These are phyloP conservation scores for Lucinisca nassula DNA, from an alignment of 2,888 invertebrate species.

Conservation along the genomic window DNA sequence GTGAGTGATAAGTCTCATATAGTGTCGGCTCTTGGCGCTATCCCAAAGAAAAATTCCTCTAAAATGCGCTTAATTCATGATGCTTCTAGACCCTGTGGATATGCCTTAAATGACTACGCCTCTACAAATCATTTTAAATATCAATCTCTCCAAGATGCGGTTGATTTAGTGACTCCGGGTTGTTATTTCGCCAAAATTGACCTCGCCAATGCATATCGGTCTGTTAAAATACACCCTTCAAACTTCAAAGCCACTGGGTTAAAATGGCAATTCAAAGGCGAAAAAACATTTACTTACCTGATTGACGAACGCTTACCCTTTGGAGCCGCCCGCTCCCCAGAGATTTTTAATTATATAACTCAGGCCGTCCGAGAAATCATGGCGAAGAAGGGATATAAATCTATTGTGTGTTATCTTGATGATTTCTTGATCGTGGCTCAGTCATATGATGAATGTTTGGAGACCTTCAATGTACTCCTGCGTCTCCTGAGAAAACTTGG, in stretches of 20 bases:
- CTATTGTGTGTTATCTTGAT: constrained; percentile 8
- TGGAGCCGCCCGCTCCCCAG: constrained; percentile 9
- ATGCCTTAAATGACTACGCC: constrained; percentile 34
- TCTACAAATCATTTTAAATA: constrained; percentile 6
- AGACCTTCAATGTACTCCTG: background rate
- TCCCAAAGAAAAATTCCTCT: constrained; percentile 15
- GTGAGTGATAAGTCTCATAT: constrained; percentile 33
- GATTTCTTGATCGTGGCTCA: constrained; percentile 26
- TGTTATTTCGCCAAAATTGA: constrained; percentile 37
- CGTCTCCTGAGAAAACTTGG: constrained; percentile 15
- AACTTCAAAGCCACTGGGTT: constrained; percentile 27
- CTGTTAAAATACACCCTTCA: background rate
- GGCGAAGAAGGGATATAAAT: background rate
- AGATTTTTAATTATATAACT: background rate
- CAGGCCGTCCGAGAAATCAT: constrained; percentile 12
- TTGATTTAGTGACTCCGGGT: constrained; percentile 20
- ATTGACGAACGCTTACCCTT: constrained; percentile 30
- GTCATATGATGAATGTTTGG: constrained; percentile 18
- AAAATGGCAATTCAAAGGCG: constrained; percentile 29
- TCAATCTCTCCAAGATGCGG: constrained; percentile 27
- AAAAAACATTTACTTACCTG: constrained; percentile 17
- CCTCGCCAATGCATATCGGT: constrained; percentile 8
- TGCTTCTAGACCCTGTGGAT: background rate
- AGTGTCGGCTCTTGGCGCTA: background rate
- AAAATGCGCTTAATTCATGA: constrained; percentile 31